phyloP scores from a whole-genome alignment of 2,888 invertebrate species.

The Cheilosia urbana region DNA sequence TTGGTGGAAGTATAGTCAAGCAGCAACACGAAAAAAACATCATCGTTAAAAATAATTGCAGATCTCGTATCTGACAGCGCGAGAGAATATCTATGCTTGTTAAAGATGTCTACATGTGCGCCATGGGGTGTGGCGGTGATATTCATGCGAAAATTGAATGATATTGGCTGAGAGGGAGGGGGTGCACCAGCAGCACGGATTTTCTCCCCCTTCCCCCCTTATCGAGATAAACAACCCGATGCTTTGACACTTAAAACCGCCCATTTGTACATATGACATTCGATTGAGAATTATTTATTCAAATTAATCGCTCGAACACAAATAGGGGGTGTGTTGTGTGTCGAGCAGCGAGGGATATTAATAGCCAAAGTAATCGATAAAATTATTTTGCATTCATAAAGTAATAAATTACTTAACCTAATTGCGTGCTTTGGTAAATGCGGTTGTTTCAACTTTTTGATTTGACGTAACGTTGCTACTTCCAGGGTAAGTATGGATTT shows the following conservation, averaged over 20 bases:
- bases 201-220: constrained; percentile 1
- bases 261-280: constrained; percentile 66
- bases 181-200: not conserved
- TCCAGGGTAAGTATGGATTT: not conserved
- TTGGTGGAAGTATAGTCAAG: too few species aligned
- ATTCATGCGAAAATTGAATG: not conserved
- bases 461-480: constrained; percentile 21
- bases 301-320: constrained; percentile 63
- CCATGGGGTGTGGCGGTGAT: not conserved
- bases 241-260: constrained; percentile 69
- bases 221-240: constrained; percentile 62
- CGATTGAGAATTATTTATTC: constrained; percentile 71
- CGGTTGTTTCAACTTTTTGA: constrained; percentile 14
- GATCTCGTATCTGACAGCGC: constrained; percentile 64
- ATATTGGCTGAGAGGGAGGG: not conserved
- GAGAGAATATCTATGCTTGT: constrained; percentile 14
- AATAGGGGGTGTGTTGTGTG: constrained; percentile 46
- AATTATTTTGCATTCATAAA: constrained; percentile 43
- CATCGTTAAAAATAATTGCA: constrained; percentile 74
- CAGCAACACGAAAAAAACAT: constrained; percentile 20
- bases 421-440: constrained; percentile 19
- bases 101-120: not conserved
- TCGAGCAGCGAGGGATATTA: constrained; percentile 37
- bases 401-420: constrained; percentile 47
- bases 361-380: constrained; percentile 55